These are phyloP conservation scores for Chiloscyllium plagiosum DNA, from an alignment of 2,113 vertebrate species.

Conservation along the genomic window DNA sequence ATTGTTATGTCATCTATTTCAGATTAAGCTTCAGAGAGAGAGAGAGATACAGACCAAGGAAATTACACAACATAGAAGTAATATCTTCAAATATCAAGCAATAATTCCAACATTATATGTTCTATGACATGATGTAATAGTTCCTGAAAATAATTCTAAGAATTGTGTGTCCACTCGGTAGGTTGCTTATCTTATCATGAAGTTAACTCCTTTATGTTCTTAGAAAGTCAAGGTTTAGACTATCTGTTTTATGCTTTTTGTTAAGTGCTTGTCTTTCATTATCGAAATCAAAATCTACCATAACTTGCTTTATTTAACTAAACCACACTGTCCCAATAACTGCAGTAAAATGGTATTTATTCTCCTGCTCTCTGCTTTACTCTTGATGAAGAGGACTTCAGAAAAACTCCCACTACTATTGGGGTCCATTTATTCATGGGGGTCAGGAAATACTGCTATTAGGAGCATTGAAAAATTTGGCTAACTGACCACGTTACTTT, in stretches of 20 bases:
- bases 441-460: background rate
- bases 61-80: background rate
- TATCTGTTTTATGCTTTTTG: background rate
- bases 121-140: background rate
- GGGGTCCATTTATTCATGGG: background rate
- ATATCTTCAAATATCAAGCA: background rate
- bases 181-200: background rate
- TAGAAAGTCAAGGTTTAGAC: background rate
- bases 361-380: background rate
- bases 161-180: background rate
- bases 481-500: background rate
- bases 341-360: background rate
- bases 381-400: background rate
- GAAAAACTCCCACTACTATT: background rate
- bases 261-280: background rate
- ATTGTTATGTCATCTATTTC: conserved; percentile 4
- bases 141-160: background rate
- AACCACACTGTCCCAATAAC: background rate
- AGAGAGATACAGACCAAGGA: background rate
- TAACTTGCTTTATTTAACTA: background rate
- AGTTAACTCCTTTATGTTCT: background rate
- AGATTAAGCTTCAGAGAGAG: background rate
- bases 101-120: background rate
- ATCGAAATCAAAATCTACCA: background rate
- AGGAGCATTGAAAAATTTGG: background rate